These are phyloP conservation scores for Tachina fera DNA, from an alignment of 2,888 invertebrate species.

Conservation along the genomic window DNA sequence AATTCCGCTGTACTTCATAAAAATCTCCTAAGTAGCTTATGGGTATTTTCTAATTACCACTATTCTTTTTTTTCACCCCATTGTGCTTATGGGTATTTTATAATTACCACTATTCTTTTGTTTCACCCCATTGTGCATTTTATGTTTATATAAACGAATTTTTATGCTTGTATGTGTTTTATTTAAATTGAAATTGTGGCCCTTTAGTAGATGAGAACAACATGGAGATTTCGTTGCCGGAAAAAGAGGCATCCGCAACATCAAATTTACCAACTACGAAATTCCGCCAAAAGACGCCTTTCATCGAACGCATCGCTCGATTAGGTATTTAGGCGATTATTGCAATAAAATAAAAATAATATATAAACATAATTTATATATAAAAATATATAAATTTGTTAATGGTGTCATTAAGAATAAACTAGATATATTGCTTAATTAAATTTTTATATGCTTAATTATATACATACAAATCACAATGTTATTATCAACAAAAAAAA, in stretches of 20 bases:
- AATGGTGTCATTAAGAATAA: constrained; percentile 28
- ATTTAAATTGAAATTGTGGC: constrained; percentile 40
- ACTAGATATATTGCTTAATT: constrained; percentile 49
- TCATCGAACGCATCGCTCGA: constrained; percentile 81
- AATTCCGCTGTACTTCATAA: too few species aligned
- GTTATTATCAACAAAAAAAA: not conserved
- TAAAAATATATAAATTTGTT: not conserved
- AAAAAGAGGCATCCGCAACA: constrained; percentile 43
- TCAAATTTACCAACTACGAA: constrained; percentile 75
- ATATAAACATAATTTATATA: constrained; percentile 13
- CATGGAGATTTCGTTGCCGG: constrained; percentile 72
- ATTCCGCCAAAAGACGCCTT: constrained; percentile 81
- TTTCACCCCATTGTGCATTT: constrained; percentile 1
- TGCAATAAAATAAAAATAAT: constrained; percentile 19
- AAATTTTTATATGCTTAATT: constrained; percentile 15
- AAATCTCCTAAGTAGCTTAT: too few species aligned
- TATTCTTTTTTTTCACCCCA: not conserved
- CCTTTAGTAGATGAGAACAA: constrained; percentile 63
- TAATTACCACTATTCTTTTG: not conserved
- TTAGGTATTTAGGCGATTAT: constrained; percentile 78
- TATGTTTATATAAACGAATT: constrained; percentile 31
- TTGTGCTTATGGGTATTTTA: not conserved
- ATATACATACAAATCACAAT: constrained; percentile 1
- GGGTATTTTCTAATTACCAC: not conserved
- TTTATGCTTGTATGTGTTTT: constrained; percentile 38